Conservation (phyloP, 2,888 invertebrate species). For the Phengaris alcon region DNA sequence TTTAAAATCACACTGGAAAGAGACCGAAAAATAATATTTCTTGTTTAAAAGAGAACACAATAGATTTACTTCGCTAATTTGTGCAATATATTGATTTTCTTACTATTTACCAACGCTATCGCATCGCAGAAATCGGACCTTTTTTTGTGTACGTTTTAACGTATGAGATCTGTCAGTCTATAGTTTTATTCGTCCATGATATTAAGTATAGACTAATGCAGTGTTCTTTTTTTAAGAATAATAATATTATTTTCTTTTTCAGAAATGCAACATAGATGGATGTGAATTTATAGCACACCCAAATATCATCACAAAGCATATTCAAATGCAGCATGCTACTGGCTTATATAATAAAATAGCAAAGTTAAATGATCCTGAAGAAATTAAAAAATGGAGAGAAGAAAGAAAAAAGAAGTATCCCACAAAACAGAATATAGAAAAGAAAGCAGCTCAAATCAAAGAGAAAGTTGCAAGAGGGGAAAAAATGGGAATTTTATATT, state of each 20-base stretch:
- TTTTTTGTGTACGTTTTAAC: too few species aligned
- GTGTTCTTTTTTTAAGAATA: neutral
- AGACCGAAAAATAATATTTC: too few species aligned
- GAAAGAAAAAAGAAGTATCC: slow-evolving; percentile 90
- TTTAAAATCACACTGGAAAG: too few species aligned
- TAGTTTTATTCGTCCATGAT: too few species aligned
- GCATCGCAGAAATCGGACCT: too few species aligned
- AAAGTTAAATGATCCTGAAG: slow-evolving; percentile 87
- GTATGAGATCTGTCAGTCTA: too few species aligned
- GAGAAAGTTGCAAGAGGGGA: slow-evolving; percentile 88
- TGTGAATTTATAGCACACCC: slow-evolving; percentile 89
- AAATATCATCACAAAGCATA: slow-evolving; percentile 88
- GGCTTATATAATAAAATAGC: slow-evolving; percentile 89
- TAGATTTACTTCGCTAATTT: too few species aligned
- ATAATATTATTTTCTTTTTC: slow-evolving; percentile 40
- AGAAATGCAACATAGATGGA: slow-evolving; percentile 87
- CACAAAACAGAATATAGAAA: slow-evolving; percentile 83
- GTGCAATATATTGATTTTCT: too few species aligned
- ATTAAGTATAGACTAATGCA: too few species aligned
- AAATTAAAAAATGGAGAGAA: slow-evolving; percentile 89
- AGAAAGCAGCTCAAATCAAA: slow-evolving; percentile 79
- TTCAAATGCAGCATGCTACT: slow-evolving; percentile 89
- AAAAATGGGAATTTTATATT: slow-evolving; percentile 79
- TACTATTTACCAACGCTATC: too few species aligned
- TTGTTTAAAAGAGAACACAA: too few species aligned